Conservation (phyloP, 2,888 invertebrate species). For the Malachius bipustulatus region DNA sequence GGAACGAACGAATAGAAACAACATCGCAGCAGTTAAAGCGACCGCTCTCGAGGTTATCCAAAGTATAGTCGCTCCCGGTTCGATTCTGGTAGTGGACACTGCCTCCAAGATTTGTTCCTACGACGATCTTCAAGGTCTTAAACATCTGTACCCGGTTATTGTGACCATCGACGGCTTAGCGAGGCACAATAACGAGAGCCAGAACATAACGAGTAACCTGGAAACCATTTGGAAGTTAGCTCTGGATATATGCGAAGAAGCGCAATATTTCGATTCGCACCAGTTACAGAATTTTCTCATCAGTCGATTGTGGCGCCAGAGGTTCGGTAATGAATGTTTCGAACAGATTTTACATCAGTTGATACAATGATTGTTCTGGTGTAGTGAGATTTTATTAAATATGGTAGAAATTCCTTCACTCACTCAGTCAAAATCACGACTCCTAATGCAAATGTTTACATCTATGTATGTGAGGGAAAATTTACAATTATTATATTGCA, state of each 20-base stretch:
- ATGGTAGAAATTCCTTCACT: too few relatives aligned
- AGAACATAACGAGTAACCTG: constrained; percentile 31
- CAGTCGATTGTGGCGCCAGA: constrained; percentile 33
- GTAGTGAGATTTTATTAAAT: too few relatives aligned
- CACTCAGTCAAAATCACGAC: too few relatives aligned
- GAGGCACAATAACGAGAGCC: constrained; percentile 20
- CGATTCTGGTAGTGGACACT: constrained; percentile 31
- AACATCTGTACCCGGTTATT: constrained; percentile 22
- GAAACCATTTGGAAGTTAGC: constrained; percentile 56
- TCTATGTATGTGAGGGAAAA: too few relatives aligned
- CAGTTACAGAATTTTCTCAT: constrained; percentile 28
- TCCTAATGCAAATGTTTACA: too few relatives aligned
- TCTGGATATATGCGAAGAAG: constrained; percentile 45
- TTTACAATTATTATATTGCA: too few relatives aligned
- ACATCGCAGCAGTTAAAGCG: constrained; percentile 15
- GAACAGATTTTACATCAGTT: constrained; percentile 20
- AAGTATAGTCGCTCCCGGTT: constrained; percentile 31
- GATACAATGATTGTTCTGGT: too few relatives aligned
- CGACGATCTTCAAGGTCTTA: constrained; percentile 19
- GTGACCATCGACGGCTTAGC: constrained; percentile 23
- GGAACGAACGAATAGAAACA: constrained; percentile 15
- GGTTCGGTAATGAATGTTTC: constrained; percentile 23
- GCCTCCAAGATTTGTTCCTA: constrained; percentile 24
- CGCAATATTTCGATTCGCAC: constrained; percentile 34
- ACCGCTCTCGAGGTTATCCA: constrained; percentile 21